phyloP scores from a whole-genome alignment of 2,113 vertebrate genomes.

The Gnathonemus echidnorhynchus region DNA sequence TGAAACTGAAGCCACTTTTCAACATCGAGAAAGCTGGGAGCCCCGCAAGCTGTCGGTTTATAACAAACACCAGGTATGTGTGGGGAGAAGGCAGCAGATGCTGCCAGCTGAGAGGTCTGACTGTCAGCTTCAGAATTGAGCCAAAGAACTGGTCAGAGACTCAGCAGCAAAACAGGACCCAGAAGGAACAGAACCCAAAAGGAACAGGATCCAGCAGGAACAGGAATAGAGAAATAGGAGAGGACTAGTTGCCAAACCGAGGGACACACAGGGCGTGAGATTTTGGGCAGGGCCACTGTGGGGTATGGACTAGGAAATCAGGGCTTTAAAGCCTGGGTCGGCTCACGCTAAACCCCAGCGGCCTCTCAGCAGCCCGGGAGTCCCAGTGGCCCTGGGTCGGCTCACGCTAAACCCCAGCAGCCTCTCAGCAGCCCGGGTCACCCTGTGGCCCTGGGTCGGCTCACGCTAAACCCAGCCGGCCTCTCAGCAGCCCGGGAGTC shows the following conservation, averaged over 20 bases:
- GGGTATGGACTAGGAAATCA: not conserved
- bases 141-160: not conserved
- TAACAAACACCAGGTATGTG: not conserved
- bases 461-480: no score
- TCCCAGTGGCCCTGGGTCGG: not conserved
- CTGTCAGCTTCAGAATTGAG: not conserved
- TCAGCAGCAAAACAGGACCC: not conserved
- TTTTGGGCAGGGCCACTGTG: not conserved
- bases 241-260: not conserved
- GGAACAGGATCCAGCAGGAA: not conserved
- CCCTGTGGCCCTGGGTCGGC: no score
- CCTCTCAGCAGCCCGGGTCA: not conserved
- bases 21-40: not conserved
- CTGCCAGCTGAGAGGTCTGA: not conserved
- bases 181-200: not conserved
- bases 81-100: not conserved
- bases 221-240: not conserved
- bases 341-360: no score
- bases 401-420: not conserved
- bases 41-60: not conserved
- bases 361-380: no score
- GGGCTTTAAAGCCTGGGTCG: not conserved
- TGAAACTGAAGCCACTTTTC: not conserved
- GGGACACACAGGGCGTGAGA: not conserved
- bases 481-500: no score